Percentiles rank a stretch among this genome's conserved stretches.
These are phyloP conservation scores for Panopea generosa DNA, from an alignment of 2,888 invertebrate genomes.

Conservation along the genomic window DNA sequence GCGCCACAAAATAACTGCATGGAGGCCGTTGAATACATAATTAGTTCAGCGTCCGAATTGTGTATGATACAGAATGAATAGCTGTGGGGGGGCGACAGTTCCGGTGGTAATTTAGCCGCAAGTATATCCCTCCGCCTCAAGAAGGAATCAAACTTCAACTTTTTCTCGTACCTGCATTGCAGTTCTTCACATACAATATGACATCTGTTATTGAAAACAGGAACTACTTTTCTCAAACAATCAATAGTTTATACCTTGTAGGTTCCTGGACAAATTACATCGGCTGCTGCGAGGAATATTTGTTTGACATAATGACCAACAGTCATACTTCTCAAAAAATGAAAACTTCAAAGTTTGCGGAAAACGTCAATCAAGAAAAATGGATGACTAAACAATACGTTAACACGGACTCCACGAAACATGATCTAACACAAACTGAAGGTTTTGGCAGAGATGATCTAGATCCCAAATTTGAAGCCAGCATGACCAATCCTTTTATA, in stretches of 20 bases:
- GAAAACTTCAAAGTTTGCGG: conserved; percentile 42
- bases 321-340: conserved; percentile 48
- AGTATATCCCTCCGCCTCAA: conserved; percentile 49
- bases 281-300: conserved; percentile 35
- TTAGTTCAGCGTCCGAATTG: conserved; percentile 61
- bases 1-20: conserved; percentile 62
- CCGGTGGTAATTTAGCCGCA: conserved; percentile 65
- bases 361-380: conserved; percentile 50
- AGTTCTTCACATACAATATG: conserved; percentile 56
- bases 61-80: conserved; percentile 64
- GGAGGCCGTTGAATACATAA: conserved; percentile 71
- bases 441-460: conserved; percentile 65
- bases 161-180: conserved; percentile 58
- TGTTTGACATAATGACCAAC: conserved; percentile 36
- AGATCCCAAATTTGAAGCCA: conserved; percentile 29
- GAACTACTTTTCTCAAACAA: conserved; percentile 44
- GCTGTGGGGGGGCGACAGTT: conserved; percentile 73
- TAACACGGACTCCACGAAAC: conserved; percentile 11
- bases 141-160: conserved; percentile 54
- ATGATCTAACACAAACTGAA: conserved; percentile 14
- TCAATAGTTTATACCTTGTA: conserved; percentile 41
- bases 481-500: conserved; percentile 53
- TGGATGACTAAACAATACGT: conserved; percentile 49
- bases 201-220: conserved; percentile 52
- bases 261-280: conserved; percentile 56